Base-by-base conservation (phyloP, 2,113 vertebrate genomes). In the Scophthalmus maximus region DNA sequence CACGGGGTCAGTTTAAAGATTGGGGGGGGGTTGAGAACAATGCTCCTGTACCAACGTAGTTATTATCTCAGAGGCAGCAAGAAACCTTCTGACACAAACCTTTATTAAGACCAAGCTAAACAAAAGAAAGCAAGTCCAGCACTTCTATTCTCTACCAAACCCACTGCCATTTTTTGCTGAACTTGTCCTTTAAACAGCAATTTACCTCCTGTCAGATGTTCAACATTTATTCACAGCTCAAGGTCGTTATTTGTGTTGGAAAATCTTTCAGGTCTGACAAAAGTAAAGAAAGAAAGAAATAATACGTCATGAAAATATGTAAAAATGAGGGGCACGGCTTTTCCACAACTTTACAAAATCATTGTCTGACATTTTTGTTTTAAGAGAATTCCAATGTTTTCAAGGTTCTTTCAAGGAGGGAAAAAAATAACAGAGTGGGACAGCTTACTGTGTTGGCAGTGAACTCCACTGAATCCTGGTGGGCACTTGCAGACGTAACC, bases 361-460 rank as follows among this genome's bases (percentile, higher is more conserved):
- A 60, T 8, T 44, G 42, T 51, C 66, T 56, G 29, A 27, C 14
- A 63, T 59, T 25, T 3, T 3, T 12, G 2, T 55, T 60, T 46
- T 8, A 6, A 3, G 7, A 50, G 0, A 11, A 36, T 27, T 18
- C 4, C 52, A 64, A 4, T 17, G 5, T 49, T 49, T 42, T 71
- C 15, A 29, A 25, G 15, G 10, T 17, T 62, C n/a, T 23, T 32
- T 7, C n/a, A n/a, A n/a, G n/a, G n/a, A 8, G 22, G 26, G 26
- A 53, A 1, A 53, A 9, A 18, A 30, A 26, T 1, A 49, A 11
- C 3, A 25, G 8, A 22, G 17, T 3, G 27, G 29, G 57, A 42
- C 1, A 51, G 95, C 97, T 97, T 95, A 99, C 98, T 99, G 93
- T 98, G 97, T 78, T 99, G 98, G 89, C 98, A 99, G 92, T 99